Percentiles rank a stretch among this genome's conserved stretches.
phyloP scores from a whole-genome alignment of 1,140 invertebrate genomes.

The Condylostylus longicornis region DNA sequence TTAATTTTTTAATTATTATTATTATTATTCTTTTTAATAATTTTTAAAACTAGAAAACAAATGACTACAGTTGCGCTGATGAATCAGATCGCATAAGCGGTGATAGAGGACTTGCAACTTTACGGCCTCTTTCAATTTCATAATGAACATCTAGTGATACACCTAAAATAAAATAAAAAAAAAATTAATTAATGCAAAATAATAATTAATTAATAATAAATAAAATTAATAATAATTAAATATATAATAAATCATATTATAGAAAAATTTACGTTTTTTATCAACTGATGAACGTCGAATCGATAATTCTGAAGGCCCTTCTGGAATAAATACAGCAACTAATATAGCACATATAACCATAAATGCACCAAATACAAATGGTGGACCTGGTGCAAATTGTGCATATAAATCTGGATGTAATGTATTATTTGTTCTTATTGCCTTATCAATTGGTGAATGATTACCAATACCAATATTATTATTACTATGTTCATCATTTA shows the following conservation, averaged over 20 bases:
- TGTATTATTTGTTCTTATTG: slow-evolving; percentile 19
- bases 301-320: slow-evolving; percentile 37
- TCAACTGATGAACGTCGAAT: slow-evolving; percentile 34
- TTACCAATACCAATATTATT: slow-evolving; percentile 11
- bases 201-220: slow-evolving; percentile 35
- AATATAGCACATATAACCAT: slow-evolving; percentile 89
- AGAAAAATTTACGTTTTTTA: slow-evolving; percentile 26
- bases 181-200: slow-evolving; percentile 12
- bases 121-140: slow-evolving; percentile 56
- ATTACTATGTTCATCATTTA: slow-evolving; percentile 54
- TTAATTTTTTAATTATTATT: no score
- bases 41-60: not conserved
- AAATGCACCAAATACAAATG: slow-evolving; percentile 96
- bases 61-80: slow-evolving; percentile 47
- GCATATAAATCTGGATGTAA: slow-evolving; percentile 22
- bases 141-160: slow-evolving; percentile 60
- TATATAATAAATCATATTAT: slow-evolving; percentile 2
- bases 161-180: slow-evolving; percentile 32
- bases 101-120: slow-evolving; percentile 58
- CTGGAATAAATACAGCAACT: slow-evolving; percentile 83
- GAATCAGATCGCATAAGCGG: slow-evolving; percentile 63
- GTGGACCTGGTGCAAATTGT: slow-evolving; percentile 88
- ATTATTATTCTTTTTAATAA: no score
- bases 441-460: slow-evolving; percentile 6
- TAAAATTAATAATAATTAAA: slow-evolving; percentile 5